These are phyloP conservation scores for Tyrannus savana DNA, from an alignment of 2,113 vertebrate species.

Conservation along the genomic window DNA sequence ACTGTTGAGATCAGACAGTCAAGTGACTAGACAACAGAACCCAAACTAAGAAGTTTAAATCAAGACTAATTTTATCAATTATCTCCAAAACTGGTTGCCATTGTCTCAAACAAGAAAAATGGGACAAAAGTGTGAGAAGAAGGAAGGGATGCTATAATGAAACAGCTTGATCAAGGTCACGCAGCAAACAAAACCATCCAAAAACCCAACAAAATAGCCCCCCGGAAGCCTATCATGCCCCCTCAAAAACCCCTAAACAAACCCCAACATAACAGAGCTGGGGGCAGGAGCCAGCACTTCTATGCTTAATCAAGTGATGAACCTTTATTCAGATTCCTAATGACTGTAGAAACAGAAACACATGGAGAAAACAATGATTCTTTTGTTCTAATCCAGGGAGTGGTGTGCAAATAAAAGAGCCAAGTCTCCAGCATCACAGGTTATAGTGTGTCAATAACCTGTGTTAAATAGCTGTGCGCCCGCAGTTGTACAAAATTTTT, in stretches of 20 bases:
- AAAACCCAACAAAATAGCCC: background rate
- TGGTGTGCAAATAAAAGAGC: accelerated
- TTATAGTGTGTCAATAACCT: background rate
- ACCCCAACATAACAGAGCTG: background rate
- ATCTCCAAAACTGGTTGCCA: background rate
- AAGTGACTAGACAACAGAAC: background rate
- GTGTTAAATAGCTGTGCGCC: background rate
- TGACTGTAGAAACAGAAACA: background rate
- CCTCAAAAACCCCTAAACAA: background rate
- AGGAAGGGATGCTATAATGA: background rate
- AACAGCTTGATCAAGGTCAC: background rate
- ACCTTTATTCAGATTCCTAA: background rate
- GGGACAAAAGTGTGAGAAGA: background rate
- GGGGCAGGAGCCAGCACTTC: background rate
- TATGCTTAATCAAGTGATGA: background rate
- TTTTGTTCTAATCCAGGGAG: background rate
- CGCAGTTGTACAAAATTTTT: background rate
- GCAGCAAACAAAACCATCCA: background rate
- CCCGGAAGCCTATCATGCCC: background rate
- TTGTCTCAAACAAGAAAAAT: background rate
- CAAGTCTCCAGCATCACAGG: background rate
- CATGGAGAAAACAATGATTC: background rate
- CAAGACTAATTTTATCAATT: background rate
- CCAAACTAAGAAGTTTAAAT: background rate
- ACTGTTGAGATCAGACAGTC: background rate